A percentile compares a stretch with the other conserved stretches of the same genome.
Conservation (phyloP, 2,113 vertebrate species). For the Prunella fulvescens region DNA sequence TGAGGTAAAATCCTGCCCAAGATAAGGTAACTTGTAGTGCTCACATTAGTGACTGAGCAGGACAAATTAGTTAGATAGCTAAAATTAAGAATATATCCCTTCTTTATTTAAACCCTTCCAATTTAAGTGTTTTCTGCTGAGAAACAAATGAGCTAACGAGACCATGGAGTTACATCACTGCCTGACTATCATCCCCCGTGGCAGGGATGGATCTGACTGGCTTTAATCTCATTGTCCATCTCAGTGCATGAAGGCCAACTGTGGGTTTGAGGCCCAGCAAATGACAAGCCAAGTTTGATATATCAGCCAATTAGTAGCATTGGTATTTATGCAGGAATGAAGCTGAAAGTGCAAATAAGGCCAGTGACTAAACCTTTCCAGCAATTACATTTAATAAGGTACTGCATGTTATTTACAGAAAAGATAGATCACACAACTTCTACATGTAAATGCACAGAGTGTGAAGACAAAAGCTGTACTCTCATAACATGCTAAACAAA, state of each 20-base stretch:
- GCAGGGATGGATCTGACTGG: neutral
- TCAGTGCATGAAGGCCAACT: neutral
- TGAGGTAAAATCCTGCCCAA: neutral
- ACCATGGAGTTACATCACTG: neutral
- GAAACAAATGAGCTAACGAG: neutral
- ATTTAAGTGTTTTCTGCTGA: neutral
- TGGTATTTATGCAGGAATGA: constrained; percentile 7
- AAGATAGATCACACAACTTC: constrained; percentile 67
- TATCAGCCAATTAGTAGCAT: neutral
- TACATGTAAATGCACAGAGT: constrained; percentile 71
- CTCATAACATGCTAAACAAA: constrained; percentile 73
- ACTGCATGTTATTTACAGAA: constrained; percentile 80
- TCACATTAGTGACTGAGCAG: neutral
- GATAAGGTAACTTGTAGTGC: neutral
- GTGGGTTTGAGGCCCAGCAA: neutral
- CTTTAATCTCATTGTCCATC: neutral
- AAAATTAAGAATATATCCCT: neutral
- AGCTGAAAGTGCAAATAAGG: constrained; percentile 55
- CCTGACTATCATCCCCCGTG: neutral
- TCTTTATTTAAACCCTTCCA: neutral
- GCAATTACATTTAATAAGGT: constrained; percentile 78
- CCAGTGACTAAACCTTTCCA: constrained; percentile 33
- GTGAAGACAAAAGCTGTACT: constrained; percentile 73
- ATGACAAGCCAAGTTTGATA: neutral
- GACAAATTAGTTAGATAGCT: neutral